A percentile compares a stretch with the other conserved stretches of the same genome.
Conservation (phyloP, 2,797 vertebrate genomes). For the Threskiornis aethiopicus region DNA sequence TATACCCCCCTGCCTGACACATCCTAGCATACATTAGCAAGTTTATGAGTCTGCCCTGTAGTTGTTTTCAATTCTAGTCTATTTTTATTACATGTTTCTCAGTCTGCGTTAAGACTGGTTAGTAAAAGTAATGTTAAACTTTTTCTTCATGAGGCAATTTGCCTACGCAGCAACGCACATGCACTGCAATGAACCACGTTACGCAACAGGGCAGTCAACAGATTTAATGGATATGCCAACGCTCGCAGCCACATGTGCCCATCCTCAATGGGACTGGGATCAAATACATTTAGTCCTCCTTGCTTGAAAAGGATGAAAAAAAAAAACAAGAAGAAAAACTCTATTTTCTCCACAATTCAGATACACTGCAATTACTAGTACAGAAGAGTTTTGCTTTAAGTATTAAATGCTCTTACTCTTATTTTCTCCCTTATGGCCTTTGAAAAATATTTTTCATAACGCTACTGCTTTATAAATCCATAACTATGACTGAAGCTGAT, state of each 20-base stretch:
- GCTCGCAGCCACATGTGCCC: background rate
- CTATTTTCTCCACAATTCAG: background rate
- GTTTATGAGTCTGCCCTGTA: background rate
- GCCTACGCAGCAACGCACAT: background rate
- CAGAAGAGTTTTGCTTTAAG: background rate
- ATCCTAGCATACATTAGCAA: background rate
- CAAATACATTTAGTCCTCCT: background rate
- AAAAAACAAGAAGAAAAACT: background rate
- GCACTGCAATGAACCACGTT: fast-evolving
- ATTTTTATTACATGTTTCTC: background rate
- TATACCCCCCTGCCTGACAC: background rate
- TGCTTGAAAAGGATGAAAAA: background rate
- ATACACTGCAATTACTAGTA: background rate
- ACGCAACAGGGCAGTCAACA: background rate
- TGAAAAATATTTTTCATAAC: background rate
- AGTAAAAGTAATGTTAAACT: background rate
- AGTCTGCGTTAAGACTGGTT: background rate
- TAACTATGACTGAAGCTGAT: background rate
- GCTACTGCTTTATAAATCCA: background rate
- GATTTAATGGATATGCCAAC: background rate
- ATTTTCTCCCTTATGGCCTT: background rate
- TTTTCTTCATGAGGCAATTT: background rate
- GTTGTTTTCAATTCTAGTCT: background rate
- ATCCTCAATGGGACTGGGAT: background rate
- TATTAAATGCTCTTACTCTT: background rate